phyloP scores from a whole-genome alignment of 2,797 vertebrate genomes.

The Zalophus californianus region DNA sequence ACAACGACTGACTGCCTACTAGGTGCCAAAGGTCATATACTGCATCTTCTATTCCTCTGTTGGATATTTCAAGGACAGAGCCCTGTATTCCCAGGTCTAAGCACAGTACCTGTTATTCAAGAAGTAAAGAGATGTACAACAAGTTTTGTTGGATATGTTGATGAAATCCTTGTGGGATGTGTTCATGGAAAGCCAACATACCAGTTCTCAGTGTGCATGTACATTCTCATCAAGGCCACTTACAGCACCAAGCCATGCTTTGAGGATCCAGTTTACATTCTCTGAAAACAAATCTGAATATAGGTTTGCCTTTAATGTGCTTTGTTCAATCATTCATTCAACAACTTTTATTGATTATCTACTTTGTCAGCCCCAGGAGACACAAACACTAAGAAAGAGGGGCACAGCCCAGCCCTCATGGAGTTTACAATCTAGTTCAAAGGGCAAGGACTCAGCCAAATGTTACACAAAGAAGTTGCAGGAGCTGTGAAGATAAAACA shows the following conservation, averaged over 20 bases:
- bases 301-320: background rate
- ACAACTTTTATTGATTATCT: slow-evolving; percentile 21
- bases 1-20: background rate
- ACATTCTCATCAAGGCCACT: background rate
- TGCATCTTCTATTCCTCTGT: background rate
- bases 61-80: background rate
- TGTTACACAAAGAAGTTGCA: background rate
- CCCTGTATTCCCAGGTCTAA: background rate
- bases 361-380: background rate
- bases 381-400: background rate
- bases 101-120: background rate
- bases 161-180: background rate
- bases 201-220: background rate
- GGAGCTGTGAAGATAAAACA: background rate
- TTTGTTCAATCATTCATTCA: background rate
- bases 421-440: background rate
- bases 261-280: background rate
- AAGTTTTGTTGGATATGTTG: background rate
- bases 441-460: background rate
- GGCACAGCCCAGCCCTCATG: background rate
- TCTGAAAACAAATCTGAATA: slow-evolving; percentile 7
- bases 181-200: background rate
- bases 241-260: background rate
- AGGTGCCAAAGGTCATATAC: background rate
- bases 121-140: background rate